A percentile compares a stretch with the other conserved stretches of the same genome.
These are phyloP conservation scores for Micrasema minimum DNA, from an alignment of 1,140 invertebrate species.

Conservation along the genomic window DNA sequence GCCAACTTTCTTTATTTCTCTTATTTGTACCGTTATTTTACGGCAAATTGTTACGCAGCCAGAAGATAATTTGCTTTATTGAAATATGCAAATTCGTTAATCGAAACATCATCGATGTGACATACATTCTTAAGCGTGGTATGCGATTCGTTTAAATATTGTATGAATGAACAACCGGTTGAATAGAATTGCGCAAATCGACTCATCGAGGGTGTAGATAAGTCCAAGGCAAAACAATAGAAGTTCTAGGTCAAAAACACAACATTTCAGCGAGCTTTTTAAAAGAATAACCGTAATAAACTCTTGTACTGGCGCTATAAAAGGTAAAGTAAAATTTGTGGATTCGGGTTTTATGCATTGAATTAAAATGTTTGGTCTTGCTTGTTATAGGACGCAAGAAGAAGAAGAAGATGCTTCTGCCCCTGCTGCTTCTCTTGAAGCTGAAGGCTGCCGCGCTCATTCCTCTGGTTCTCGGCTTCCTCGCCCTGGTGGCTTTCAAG, in stretches of 20 bases:
- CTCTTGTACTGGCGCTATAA: too few species aligned
- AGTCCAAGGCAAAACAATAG: not conserved
- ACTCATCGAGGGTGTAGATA: not conserved
- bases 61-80: too few species aligned
- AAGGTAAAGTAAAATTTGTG: too few species aligned
- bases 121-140: not conserved
- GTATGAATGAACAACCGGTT: too few species aligned
- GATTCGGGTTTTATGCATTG: too few species aligned
- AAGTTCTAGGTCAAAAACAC: not conserved
- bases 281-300: not conserved
- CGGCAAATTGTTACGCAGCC: too few species aligned
- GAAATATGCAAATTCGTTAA: not conserved
- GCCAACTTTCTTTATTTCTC: not conserved
- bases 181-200: not conserved
- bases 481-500: slow-evolving; percentile 85
- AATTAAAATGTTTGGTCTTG: not conserved
- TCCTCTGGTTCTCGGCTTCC: slow-evolving; percentile 78
- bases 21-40: not conserved
- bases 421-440: slow-evolving; percentile 79
- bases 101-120: not conserved
- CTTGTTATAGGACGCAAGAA: slow-evolving; percentile 73
- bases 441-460: slow-evolving; percentile 82
- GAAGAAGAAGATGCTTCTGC: slow-evolving; percentile 77
- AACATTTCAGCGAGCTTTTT: not conserved
- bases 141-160: slow-evolving; percentile 3